Conservation (phyloP, 2,797 vertebrate species). For the Leptoclinus maculatus region DNA sequence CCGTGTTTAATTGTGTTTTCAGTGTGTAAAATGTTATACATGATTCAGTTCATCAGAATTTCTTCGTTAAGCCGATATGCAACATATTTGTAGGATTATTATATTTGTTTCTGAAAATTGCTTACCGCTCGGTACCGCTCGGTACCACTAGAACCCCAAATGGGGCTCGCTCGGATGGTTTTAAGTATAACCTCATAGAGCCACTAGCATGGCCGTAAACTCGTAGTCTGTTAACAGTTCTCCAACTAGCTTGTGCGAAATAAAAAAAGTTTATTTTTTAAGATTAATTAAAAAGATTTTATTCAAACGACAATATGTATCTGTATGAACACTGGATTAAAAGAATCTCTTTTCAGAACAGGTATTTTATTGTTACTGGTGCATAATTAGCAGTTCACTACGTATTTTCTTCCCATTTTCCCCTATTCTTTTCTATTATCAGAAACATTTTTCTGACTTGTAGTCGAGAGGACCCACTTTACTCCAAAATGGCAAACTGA, state of each 20-base stretch:
- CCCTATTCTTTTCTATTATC: not conserved
- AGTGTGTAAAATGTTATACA: too few species aligned
- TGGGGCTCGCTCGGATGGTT: too few species aligned
- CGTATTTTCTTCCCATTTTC: not conserved
- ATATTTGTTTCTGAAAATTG: too few species aligned
- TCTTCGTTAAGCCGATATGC: too few species aligned
- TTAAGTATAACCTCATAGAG: not conserved
- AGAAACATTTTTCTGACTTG: not conserved
- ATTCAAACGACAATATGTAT: not conserved
- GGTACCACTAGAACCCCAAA: too few species aligned
- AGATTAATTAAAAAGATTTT: not conserved
- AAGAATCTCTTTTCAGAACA: not conserved
- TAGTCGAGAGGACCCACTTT: not conserved
- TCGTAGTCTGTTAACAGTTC: not conserved
- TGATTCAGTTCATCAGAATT: too few species aligned
- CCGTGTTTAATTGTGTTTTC: too few species aligned
- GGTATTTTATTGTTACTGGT: not conserved
- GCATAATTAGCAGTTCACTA: not conserved
- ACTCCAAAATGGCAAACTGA: not conserved
- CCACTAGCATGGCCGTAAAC: not conserved
- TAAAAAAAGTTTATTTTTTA: not conserved
- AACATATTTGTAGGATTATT: too few species aligned
- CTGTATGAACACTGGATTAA: not conserved
- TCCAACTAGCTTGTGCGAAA: not conserved
- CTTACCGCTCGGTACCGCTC: too few species aligned